phyloP scores from a whole-genome alignment of 1,140 invertebrate species.

The Eueides isabella region DNA sequence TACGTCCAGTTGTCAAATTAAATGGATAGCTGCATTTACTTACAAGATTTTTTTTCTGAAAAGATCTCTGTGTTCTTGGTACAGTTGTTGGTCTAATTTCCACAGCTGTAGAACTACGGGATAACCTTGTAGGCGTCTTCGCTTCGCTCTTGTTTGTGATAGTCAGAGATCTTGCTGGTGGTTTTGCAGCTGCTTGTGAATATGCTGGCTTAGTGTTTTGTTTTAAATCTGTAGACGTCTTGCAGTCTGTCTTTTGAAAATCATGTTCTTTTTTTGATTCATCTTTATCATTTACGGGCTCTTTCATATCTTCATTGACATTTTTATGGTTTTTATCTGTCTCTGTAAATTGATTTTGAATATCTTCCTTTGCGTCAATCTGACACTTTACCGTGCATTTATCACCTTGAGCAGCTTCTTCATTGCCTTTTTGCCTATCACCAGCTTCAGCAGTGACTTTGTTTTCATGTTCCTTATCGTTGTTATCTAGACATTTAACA shows the following conservation, averaged over 20 bases:
- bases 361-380: not conserved
- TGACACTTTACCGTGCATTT: not conserved
- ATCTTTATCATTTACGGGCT: conserved; percentile 31
- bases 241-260: conserved; percentile 50
- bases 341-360: not conserved
- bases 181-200: conserved; percentile 79
- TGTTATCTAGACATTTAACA: not conserved
- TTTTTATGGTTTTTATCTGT: conserved; percentile 1
- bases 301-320: conserved; percentile 30
- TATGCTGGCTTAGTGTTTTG: conserved; percentile 68
- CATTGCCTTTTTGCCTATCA: not conserved
- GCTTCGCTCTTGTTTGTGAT: conserved; percentile 55
- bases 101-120: conserved; percentile 83
- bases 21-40: conserved; percentile 80
- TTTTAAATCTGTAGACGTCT: conserved; percentile 49
- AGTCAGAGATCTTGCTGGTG: conserved; percentile 62
- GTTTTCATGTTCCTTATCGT: not conserved
- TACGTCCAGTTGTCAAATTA: conserved; percentile 77
- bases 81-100: conserved; percentile 71
- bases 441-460: not conserved
- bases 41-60: conserved; percentile 61
- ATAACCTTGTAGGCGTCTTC: conserved; percentile 63
- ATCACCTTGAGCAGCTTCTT: not conserved
- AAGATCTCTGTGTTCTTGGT: conserved; percentile 54
- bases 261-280: conserved; percentile 53